Conservation (phyloP, 2,113 vertebrate genomes). For the Gasterosteus aculeatus region DNA sequence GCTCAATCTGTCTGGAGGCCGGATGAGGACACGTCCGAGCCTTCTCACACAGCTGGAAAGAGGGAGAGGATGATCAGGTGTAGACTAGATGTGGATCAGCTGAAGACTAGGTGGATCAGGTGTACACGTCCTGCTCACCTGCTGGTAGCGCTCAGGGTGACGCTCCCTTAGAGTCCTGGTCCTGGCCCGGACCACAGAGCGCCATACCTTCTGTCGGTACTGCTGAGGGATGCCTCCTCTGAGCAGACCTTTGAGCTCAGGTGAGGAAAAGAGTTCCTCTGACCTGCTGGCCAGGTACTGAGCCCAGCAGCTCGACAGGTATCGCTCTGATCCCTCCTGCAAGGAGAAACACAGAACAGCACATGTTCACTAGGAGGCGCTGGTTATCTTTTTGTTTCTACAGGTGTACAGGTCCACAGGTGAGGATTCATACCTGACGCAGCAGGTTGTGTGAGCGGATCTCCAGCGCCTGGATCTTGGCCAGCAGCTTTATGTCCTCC, state of each 20-base stretch:
- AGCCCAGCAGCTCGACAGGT: conserved; percentile 86
- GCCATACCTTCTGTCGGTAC: conserved; percentile 87
- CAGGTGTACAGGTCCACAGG: neutral
- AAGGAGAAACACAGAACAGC: neutral
- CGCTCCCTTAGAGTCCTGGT: conserved; percentile 70
- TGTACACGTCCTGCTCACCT: neutral
- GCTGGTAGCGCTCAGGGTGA: conserved; percentile 61
- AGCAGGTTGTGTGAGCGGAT: conserved; percentile 88
- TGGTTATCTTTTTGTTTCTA: neutral
- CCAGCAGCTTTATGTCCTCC: conserved; percentile 91
- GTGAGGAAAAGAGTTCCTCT: conserved; percentile 71
- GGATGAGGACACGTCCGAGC: conserved; percentile 81
- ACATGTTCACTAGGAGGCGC: too few relatives aligned
- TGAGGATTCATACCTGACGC: conserved; percentile 58
- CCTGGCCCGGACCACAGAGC: conserved; percentile 82
- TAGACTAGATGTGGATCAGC: neutral
- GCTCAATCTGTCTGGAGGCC: conserved; percentile 90
- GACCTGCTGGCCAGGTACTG: conserved; percentile 80
- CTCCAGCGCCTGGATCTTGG: conserved; percentile 93
- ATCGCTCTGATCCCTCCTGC: conserved; percentile 81
- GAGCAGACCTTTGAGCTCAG: conserved; percentile 87
- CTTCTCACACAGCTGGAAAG: conserved; percentile 79
- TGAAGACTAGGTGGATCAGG: neutral
- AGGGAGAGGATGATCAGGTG: neutral
- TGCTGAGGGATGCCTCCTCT: conserved; percentile 86